These are phyloP conservation scores for Microdon myrmicae DNA, from an alignment of 2,888 invertebrate species.

Conservation along the genomic window DNA sequence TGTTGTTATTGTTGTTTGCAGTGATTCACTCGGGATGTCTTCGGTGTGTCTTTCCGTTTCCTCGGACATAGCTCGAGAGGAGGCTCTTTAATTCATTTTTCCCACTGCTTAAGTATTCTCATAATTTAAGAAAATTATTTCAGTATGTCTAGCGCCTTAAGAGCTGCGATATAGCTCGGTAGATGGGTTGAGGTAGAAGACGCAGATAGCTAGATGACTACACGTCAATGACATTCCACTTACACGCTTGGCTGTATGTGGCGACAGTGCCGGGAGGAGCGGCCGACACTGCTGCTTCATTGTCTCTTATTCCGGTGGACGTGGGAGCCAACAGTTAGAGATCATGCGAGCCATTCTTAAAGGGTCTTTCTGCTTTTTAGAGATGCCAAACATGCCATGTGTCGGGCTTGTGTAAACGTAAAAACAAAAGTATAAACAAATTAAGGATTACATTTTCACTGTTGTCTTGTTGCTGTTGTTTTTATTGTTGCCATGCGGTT, in stretches of 20 bases:
- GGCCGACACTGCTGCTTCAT: no score
- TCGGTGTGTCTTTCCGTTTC: no score
- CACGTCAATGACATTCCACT: constrained; percentile 11
- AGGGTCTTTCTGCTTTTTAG: no score
- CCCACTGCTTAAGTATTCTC: constrained; percentile 36
- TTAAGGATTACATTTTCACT: constrained; percentile 42
- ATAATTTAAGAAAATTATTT: constrained; percentile 47
- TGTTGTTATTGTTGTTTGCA: no score
- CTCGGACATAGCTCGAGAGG: no score
- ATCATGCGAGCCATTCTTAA: no score
- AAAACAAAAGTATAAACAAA: constrained; percentile 46
- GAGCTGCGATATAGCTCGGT: constrained; percentile 24
- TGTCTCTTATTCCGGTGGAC: no score
- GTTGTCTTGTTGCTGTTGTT: constrained; percentile 13
- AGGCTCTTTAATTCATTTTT: constrained; percentile 11
- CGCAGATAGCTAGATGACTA: background rate
- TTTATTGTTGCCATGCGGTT: background rate
- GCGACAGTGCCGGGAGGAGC: background rate
- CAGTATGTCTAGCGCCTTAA: constrained; percentile 30
- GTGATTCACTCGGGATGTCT: no score
- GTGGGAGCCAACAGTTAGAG: no score
- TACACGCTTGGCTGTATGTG: background rate
- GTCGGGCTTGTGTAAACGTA: constrained; percentile 4
- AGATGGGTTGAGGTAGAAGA: constrained; percentile 7
- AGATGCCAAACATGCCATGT: constrained; percentile 4